phyloP scores from a whole-genome alignment of 2,888 invertebrate species.

The Meteorus cinctellus region DNA sequence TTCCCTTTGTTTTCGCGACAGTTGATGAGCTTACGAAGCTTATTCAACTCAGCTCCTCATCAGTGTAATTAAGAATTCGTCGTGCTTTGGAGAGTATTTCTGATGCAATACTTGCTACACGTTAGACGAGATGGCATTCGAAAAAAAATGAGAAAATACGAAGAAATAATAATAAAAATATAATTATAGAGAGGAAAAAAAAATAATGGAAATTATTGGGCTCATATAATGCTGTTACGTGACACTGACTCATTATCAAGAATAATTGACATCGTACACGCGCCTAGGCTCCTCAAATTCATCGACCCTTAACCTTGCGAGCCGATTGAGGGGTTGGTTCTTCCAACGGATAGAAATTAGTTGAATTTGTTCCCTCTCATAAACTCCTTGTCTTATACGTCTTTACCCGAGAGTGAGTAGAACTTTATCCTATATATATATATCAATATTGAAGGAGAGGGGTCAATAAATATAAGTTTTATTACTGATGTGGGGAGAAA shows the following conservation, averaged over 20 bases:
- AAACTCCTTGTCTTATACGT: conserved; percentile 16
- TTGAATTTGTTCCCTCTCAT: conserved; percentile 13
- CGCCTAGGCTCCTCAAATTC: conserved; percentile 20
- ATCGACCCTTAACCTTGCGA: conserved; percentile 18
- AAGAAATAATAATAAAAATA: not conserved
- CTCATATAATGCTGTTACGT: conserved; percentile 33
- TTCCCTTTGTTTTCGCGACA: not conserved
- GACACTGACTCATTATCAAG: conserved; percentile 41
- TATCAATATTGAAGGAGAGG: not conserved
- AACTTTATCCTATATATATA: not conserved
- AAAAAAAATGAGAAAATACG: not conserved
- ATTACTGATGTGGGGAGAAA: not conserved
- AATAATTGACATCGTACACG: conserved; percentile 46
- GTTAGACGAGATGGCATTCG: not conserved
- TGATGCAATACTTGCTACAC: not conserved
- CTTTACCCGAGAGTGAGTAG: not conserved
- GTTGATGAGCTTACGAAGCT: not conserved
- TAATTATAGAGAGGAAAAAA: not conserved
- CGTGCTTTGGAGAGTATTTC: not conserved
- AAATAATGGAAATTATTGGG: conserved; percentile 14
- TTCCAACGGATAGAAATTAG: conserved; percentile 21
- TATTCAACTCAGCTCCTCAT: conserved; percentile 29
- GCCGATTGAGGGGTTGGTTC: conserved; percentile 23
- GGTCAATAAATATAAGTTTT: not conserved
- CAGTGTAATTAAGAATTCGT: conserved; percentile 35